These are phyloP conservation scores for Aplocera efformata DNA, from an alignment of 2,888 invertebrate genomes.

Conservation along the genomic window DNA sequence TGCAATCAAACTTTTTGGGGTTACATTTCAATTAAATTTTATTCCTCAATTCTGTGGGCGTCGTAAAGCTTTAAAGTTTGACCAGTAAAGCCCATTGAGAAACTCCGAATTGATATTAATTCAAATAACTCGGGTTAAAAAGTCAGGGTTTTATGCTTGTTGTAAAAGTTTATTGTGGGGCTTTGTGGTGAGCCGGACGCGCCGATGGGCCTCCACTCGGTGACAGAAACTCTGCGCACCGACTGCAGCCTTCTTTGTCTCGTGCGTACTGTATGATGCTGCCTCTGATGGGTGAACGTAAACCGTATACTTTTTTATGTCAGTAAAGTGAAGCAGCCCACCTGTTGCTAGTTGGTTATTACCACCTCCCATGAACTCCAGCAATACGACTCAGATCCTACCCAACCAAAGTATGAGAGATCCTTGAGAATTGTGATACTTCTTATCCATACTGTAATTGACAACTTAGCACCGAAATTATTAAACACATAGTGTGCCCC, in stretches of 20 bases:
- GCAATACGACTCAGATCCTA: too few species aligned
- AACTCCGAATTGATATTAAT: conserved; percentile 80
- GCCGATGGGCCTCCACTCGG: conserved; percentile 66
- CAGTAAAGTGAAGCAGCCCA: too few species aligned
- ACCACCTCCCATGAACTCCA: too few species aligned
- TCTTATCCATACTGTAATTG: too few species aligned
- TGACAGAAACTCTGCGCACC: conserved; percentile 56
- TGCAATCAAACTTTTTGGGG: conserved; percentile 73
- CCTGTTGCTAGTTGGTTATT: too few species aligned
- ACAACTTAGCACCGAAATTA: too few species aligned
- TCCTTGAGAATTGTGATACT: too few species aligned
- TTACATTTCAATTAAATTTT: conserved; percentile 80
- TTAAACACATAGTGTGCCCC: too few species aligned
- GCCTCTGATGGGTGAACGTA: too few species aligned
- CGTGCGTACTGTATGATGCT: conserved; percentile 30
- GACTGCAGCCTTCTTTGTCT: conserved; percentile 31
- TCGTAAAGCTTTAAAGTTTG: conserved; percentile 79
- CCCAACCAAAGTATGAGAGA: too few species aligned
- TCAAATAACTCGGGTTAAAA: conserved; percentile 80
- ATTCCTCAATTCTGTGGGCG: conserved; percentile 75
- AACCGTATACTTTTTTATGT: too few species aligned
- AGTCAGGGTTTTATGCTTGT: conserved; percentile 78
- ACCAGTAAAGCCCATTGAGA: conserved; percentile 80
- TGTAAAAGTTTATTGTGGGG: conserved; percentile 79
- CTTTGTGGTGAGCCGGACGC: conserved; percentile 77